Conservation (phyloP, 2,797 vertebrate genomes). For the Notolepis coatsorum region DNA sequence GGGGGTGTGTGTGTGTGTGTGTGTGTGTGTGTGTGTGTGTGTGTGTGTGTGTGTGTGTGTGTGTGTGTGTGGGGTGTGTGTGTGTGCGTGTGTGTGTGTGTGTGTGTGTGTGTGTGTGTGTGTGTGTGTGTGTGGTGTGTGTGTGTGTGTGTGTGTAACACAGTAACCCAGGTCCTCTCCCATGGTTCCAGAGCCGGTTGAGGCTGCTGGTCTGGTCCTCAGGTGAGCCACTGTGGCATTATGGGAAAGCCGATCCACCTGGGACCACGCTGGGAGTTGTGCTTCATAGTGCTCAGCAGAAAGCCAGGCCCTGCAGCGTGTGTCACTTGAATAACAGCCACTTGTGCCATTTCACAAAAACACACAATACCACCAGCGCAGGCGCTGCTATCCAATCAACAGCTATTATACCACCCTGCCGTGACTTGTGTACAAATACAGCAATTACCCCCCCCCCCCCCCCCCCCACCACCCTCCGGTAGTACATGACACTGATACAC, state of each 20-base stretch:
- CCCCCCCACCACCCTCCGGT: no score
- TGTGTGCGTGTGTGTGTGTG: no score
- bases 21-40: no score
- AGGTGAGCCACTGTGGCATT: constrained; percentile 58
- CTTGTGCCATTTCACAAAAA: constrained; percentile 76
- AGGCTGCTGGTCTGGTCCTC: constrained; percentile 44
- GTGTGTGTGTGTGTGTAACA: no score
- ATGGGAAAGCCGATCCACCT: constrained; percentile 78
- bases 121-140: no score
- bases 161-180: no score
- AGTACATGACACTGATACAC: no score
- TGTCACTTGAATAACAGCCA: constrained; percentile 79
- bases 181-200: constrained; percentile 32
- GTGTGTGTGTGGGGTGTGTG: no score
- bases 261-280: constrained; percentile 80
- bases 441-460: constrained; percentile 46
- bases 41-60: no score
- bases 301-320: constrained; percentile 76
- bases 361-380: constrained; percentile 67
- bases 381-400: constrained; percentile 59
- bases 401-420: constrained; percentile 37
- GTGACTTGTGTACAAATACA: constrained; percentile 66
- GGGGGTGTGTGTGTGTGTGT: constrained; percentile 15
- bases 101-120: neutral
- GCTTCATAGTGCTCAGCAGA: constrained; percentile 68